Evolutionary conservation across 2,888 invertebrate species (phyloP).

Genomic region (Asteroscopus sphinx): DNA sequence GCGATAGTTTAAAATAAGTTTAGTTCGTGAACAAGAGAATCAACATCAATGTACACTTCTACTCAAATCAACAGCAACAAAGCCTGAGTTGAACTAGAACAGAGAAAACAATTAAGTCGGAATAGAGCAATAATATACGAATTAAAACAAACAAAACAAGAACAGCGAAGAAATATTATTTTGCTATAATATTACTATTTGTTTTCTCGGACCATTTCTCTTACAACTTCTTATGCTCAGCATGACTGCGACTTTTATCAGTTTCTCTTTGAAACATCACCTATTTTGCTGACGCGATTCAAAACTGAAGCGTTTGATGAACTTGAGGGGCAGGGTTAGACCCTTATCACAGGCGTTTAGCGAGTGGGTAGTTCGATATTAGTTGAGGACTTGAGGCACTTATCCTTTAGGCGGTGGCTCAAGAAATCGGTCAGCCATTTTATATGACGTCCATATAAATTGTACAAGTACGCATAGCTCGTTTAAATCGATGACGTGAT

Average conservation of each 20-base stretch:
- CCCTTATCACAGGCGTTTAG: too few relatives aligned
- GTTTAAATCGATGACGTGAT: too few relatives aligned
- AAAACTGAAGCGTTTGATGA: too few relatives aligned
- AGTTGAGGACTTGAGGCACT: too few relatives aligned
- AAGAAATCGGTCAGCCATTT: too few relatives aligned
- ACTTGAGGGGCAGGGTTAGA: too few relatives aligned
- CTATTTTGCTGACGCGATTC: too few relatives aligned
- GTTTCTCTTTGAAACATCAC: too few relatives aligned
- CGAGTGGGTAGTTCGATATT: too few relatives aligned
- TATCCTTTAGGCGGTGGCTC: too few relatives aligned
- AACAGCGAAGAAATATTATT: slow-evolving; percentile 11
- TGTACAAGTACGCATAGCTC: too few relatives aligned
- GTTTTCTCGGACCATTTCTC: slow-evolving; percentile 4
- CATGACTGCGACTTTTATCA: neutral
- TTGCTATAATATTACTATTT: slow-evolving; percentile 1
- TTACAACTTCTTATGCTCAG: neutral
- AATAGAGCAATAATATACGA: slow-evolving; percentile 20
- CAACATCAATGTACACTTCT: slow-evolving; percentile 7
- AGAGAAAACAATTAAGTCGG: slow-evolving; percentile 14
- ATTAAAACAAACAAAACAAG: slow-evolving; percentile 24
- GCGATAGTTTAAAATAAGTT: neutral
- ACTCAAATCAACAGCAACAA: slow-evolving; percentile 18
- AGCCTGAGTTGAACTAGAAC: slow-evolving; percentile 16
- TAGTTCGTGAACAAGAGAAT: slow-evolving; percentile 12
- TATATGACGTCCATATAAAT: too few relatives aligned